Conservation (phyloP, 2,888 invertebrate species). For the Stegophylla sp. region DNA sequence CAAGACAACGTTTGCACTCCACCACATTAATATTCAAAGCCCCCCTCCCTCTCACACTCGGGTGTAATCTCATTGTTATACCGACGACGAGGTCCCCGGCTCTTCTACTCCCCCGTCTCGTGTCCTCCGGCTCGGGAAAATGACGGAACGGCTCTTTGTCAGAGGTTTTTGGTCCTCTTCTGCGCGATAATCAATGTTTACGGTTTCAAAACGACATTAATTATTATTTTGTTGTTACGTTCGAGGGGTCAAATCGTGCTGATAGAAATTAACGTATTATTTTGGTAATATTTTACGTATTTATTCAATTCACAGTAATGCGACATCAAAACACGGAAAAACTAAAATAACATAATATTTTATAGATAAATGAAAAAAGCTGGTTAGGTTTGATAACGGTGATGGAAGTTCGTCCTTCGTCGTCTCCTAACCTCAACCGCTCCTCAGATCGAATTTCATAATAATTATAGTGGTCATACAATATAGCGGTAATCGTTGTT, state of each 20-base stretch:
- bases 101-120: slow-evolving; percentile 1
- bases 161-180: background rate
- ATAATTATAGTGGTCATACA: no score
- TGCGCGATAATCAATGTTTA: background rate
- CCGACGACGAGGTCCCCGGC: background rate
- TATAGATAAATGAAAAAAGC: no score
- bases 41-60: background rate
- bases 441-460: no score
- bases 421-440: no score
- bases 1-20: slow-evolving; percentile 40
- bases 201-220: background rate
- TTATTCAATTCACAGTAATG: no score
- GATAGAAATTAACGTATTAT: background rate
- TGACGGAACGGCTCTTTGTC: slow-evolving; percentile 13
- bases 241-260: background rate
- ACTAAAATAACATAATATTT: no score
- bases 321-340: no score
- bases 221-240: background rate
- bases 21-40: slow-evolving; percentile 45
- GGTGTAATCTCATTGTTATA: slow-evolving; percentile 31
- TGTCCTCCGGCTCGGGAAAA: slow-evolving; percentile 6
- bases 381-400: no score
- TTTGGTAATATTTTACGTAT: no score
- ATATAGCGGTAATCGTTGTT: no score
- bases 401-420: no score